These are phyloP conservation scores for Liasis olivaceus DNA, from an alignment of 2,797 vertebrate genomes.

Conservation along the genomic window DNA sequence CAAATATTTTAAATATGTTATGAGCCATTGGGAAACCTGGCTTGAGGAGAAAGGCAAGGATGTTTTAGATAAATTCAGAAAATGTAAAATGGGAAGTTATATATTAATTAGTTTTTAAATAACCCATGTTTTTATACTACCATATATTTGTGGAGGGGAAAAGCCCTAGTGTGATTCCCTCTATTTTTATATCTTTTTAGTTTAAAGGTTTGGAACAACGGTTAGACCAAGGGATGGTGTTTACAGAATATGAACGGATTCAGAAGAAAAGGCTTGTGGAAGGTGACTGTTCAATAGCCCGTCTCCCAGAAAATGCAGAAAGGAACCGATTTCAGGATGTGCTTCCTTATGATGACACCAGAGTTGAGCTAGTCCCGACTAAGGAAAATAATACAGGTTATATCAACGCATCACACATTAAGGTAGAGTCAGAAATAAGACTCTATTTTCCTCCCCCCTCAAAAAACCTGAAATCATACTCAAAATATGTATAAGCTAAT, in stretches of 20 bases:
- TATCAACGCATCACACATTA: conserved; percentile 95
- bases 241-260: conserved; percentile 91
- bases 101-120: rapidly evolving
- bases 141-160: neutral
- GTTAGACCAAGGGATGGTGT: conserved; percentile 89
- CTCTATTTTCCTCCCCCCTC: neutral
- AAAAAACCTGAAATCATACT: neutral
- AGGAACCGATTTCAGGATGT: conserved; percentile 96
- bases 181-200: conserved; percentile 67
- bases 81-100: neutral
- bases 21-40: neutral
- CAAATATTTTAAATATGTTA: neutral
- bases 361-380: conserved; percentile 95
- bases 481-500: neutral
- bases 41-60: neutral
- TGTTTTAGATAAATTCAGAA: neutral
- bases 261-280: conserved; percentile 79
- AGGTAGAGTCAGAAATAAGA: conserved; percentile 72
- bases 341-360: conserved; percentile 90
- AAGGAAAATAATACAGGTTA: conserved; percentile 99
- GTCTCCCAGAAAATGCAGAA: conserved; percentile 88
- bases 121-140: neutral
- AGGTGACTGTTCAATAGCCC: conserved; percentile 82
- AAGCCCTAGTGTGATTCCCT: rapidly evolving
- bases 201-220: conserved; percentile 89